Conservation (phyloP, 2,113 vertebrate species). For the Pachypanchax playfairii region DNA sequence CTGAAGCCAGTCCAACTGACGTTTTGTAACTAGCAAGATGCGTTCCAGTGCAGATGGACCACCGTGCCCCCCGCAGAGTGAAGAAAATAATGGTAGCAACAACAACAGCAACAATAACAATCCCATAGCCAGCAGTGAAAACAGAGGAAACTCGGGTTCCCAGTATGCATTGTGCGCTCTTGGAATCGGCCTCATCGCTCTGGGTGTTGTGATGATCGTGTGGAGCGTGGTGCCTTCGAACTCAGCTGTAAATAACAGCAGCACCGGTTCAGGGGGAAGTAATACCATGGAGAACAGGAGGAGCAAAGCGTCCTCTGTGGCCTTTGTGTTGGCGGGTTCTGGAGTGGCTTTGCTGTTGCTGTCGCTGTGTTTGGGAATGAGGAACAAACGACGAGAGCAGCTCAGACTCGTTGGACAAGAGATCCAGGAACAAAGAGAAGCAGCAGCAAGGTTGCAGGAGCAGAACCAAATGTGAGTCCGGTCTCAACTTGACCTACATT, state of each 20-base stretch:
- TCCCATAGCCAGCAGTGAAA: slow-evolving; percentile 33
- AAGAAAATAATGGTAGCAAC: not conserved
- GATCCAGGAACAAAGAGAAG: slow-evolving; percentile 36
- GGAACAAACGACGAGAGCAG: slow-evolving; percentile 83
- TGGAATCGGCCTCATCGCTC: slow-evolving; percentile 90
- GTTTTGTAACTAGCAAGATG: slow-evolving; percentile 46
- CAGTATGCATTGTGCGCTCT: slow-evolving; percentile 93
- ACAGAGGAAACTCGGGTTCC: slow-evolving; percentile 81
- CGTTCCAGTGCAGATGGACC: slow-evolving; percentile 43
- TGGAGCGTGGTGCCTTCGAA: slow-evolving; percentile 90
- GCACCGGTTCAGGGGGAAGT: slow-evolving; percentile 41
- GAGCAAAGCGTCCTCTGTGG: slow-evolving; percentile 89
- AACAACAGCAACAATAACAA: slow-evolving; percentile 27
- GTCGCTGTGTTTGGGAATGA: slow-evolving; percentile 87
- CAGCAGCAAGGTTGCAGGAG: slow-evolving; percentile 19
- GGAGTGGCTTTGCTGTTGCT: slow-evolving; percentile 88
- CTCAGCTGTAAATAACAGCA: slow-evolving; percentile 67
- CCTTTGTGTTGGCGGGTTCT: slow-evolving; percentile 88
- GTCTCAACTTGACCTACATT: not conserved
- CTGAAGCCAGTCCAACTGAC: slow-evolving; percentile 30
- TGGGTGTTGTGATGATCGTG: slow-evolving; percentile 93
- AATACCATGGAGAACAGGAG: not conserved
- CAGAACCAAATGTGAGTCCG: slow-evolving; percentile 64
- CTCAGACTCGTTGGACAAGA: slow-evolving; percentile 59
- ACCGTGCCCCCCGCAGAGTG: not conserved